Conservation (phyloP, 2,888 invertebrate species). For the Trissolcus japonicus region DNA sequence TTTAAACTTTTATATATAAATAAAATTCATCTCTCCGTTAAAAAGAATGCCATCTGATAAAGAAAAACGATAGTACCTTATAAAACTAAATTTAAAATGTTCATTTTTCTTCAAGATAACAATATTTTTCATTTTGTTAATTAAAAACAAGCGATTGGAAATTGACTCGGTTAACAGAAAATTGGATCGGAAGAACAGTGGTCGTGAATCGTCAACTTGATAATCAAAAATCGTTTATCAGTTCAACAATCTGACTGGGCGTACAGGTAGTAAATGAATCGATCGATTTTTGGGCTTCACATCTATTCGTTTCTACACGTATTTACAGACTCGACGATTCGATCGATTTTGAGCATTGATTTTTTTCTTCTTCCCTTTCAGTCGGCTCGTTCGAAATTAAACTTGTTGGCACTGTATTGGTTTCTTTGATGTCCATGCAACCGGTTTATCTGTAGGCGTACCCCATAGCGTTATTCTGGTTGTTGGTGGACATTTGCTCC, state of each 20-base stretch:
- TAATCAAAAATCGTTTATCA: constrained; percentile 15
- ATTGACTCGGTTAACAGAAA: constrained; percentile 35
- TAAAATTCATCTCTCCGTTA: constrained; percentile 52
- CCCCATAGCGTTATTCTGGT: constrained; percentile 66
- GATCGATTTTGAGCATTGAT: constrained; percentile 70
- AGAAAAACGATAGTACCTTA: neutral
- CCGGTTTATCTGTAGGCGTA: constrained; percentile 71
- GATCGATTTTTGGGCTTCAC: constrained; percentile 46
- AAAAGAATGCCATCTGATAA: constrained; percentile 36
- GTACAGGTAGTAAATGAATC: constrained; percentile 16
- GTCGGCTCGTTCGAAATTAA: constrained; percentile 32
- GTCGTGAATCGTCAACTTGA: constrained; percentile 14
- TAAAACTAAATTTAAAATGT: no score
- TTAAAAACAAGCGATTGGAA: constrained; percentile 31
- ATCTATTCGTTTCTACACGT: constrained; percentile 67
- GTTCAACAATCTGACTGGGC: constrained; percentile 4
- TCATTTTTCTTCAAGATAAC: constrained; percentile 11
- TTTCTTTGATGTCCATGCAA: constrained; percentile 13
- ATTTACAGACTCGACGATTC: constrained; percentile 68
- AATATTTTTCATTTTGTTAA: constrained; percentile 6
- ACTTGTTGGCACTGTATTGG: constrained; percentile 48
- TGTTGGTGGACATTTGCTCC: constrained; percentile 80
- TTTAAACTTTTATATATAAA: constrained; percentile 61
- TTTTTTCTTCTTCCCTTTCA: constrained; percentile 35
- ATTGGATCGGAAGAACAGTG: constrained; percentile 23